These are phyloP conservation scores for Lacerta bilineata DNA, from an alignment of 2,797 vertebrate genomes.

Conservation along the genomic window DNA sequence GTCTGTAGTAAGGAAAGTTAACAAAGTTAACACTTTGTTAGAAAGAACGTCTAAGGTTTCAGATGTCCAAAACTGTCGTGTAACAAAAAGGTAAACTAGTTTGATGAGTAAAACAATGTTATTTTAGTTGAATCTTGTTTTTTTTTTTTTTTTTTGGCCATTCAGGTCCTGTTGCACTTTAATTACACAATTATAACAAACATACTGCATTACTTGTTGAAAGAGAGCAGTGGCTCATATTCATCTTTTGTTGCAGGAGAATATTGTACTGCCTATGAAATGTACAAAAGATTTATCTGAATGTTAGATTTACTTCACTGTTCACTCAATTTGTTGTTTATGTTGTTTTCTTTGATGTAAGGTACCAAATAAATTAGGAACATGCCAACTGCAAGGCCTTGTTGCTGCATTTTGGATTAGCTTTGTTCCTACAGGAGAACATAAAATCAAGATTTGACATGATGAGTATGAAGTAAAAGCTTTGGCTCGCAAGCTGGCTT, in stretches of 20 bases:
- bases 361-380: conserved; percentile 61
- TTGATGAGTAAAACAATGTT: conserved; percentile 29
- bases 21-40: not conserved
- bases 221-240: conserved; percentile 39
- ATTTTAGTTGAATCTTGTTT: not conserved
- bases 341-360: conserved; percentile 47
- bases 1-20: not conserved
- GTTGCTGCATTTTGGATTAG: conserved; percentile 29
- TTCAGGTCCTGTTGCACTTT: not conserved
- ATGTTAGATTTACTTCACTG: conserved; percentile 28
- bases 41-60: conserved; percentile 11
- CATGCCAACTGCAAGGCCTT: conserved; percentile 14
- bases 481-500: not conserved
- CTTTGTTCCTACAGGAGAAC: not conserved
- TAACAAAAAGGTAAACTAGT: conserved; percentile 43
- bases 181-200: conserved; percentile 32
- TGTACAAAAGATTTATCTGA: conserved; percentile 45
- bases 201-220: conserved; percentile 42
- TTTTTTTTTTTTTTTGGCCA: not conserved
- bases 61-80: conserved; percentile 24
- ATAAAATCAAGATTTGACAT: conserved; percentile 25
- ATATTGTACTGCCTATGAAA: not conserved
- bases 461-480: conserved; percentile 27
- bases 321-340: not conserved
- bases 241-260: not conserved